Evolutionary conservation across 2,797 vertebrate genomes (phyloP).

Genomic region (Sardinella longiceps): DNA sequence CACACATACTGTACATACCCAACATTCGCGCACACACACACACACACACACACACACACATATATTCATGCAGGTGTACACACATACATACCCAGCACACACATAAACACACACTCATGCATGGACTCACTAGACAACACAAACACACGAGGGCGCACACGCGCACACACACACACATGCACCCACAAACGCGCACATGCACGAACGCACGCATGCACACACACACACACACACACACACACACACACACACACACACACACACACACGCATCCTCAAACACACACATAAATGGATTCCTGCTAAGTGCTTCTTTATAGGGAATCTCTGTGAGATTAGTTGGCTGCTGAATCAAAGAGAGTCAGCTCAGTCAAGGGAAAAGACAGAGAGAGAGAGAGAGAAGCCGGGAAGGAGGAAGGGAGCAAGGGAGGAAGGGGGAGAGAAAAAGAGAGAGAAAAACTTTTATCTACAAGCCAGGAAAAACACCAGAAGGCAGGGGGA

Average conservation of each 20-base stretch:
- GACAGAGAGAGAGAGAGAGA: neutral
- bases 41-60: neutral
- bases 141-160: neutral
- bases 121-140: too few relatives aligned
- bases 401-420: neutral
- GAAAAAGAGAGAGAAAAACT: constrained; percentile 27
- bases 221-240: neutral
- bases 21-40: too few relatives aligned
- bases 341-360: constrained; percentile 62
- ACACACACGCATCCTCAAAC: neutral
- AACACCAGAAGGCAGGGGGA: constrained; percentile 42
- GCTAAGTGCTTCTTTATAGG: constrained; percentile 58
- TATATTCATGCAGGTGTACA: neutral
- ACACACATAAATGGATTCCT: constrained; percentile 32
- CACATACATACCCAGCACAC: neutral
- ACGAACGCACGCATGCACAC: neutral
- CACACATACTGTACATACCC: too few relatives aligned
- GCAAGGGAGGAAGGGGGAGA: neutral
- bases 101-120: neutral
- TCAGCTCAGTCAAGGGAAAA: constrained; percentile 59
- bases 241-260: neutral
- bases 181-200: neutral
- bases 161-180: neutral
- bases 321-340: constrained; percentile 62
- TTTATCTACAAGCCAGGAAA: constrained; percentile 44